A percentile compares a stretch with the other conserved stretches of the same genome.
Evolutionary conservation across 1,140 invertebrate genomes (phyloP).

Genomic region (Neotoxoptera formosana): DNA sequence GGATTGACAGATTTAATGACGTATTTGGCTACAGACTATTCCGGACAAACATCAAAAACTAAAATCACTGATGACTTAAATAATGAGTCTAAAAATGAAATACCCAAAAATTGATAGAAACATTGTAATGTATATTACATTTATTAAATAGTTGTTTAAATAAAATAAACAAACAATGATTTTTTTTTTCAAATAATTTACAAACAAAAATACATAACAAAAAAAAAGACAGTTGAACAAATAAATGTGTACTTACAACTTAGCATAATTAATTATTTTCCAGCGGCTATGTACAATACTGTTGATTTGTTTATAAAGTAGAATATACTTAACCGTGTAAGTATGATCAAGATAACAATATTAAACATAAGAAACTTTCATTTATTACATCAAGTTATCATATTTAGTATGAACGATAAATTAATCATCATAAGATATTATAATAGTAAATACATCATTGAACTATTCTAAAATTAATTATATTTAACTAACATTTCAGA

Average conservation of each 20-base stretch:
- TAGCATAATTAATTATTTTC: background rate
- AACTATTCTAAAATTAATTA: constrained; percentile 28
- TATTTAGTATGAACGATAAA: background rate
- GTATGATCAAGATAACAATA: constrained; percentile 26
- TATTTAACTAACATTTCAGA: constrained; percentile 47
- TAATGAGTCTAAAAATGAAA: constrained; percentile 41
- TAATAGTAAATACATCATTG: constrained; percentile 36
- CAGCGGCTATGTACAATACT: constrained; percentile 6
- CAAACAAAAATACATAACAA: constrained; percentile 52
- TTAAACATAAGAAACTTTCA: background rate
- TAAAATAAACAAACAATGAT: constrained; percentile 11
- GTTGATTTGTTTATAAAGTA: constrained; percentile 26
- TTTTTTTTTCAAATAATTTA: constrained; percentile 44
- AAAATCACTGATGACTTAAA: constrained; percentile 24
- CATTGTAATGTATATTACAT: constrained; percentile 30
- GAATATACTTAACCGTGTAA: background rate
- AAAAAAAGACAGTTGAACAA: constrained; percentile 36
- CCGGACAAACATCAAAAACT: constrained; percentile 56
- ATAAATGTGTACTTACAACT: constrained; percentile 26
- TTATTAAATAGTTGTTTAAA: constrained; percentile 38
- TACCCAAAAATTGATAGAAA: constrained; percentile 46
- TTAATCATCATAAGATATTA: constrained; percentile 26
- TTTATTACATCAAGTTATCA: background rate
- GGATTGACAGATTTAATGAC: constrained; percentile 81
- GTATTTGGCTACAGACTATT: constrained; percentile 69